Base-by-base conservation (phyloP, 1,140 invertebrate species). In the Brevipalpus yothersi region DNA sequence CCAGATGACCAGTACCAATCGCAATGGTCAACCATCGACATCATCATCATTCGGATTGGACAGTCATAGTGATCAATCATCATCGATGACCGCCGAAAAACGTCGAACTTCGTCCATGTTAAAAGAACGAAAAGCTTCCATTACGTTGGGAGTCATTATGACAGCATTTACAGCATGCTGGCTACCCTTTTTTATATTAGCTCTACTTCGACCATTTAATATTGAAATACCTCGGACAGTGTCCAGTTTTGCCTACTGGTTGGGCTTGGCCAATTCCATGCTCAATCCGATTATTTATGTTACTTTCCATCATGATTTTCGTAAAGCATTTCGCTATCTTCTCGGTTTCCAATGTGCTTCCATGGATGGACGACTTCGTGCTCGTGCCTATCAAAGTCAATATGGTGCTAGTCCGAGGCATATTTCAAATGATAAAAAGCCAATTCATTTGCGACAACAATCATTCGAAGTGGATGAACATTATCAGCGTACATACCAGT, bases 191-290 rank as follows among this genome's bases (percentile, higher is more conserved):
- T 95, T 95, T 75, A 87, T 84, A 10, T 81, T 91, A 75, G 93
- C 93, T 69, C 75, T 92, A 19, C 76, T 88, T 31, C 75, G 83
- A 51, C 79, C 80, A 0, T 77, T 85, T 49, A 74, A 86, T 41
- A 89, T 91, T 71, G 77, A 93, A 2, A 62, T 67, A 4, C 64
- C 65, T 0, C 59, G 60, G 12, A 55, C 23, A 39, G 58, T 66
- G 1, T 59, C 51, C 15, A 64, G 73, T 15, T 68, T 79, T 39
- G 81, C 89, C 67, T 76, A 88, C 19, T 96, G 91, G 92, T 77
- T 96, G 39, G 92, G 92, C 1, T 97, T 95, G 70, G 87, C 87
- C 69, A 96, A 96, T 72, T 91, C 86, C 12, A 88, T 89, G 54
- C 82, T 93, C 62, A 95, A 94, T 70, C 91, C 91, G 0, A 79